Conservation (phyloP, 2,888 invertebrate species). For the Sipunculus nudus region DNA sequence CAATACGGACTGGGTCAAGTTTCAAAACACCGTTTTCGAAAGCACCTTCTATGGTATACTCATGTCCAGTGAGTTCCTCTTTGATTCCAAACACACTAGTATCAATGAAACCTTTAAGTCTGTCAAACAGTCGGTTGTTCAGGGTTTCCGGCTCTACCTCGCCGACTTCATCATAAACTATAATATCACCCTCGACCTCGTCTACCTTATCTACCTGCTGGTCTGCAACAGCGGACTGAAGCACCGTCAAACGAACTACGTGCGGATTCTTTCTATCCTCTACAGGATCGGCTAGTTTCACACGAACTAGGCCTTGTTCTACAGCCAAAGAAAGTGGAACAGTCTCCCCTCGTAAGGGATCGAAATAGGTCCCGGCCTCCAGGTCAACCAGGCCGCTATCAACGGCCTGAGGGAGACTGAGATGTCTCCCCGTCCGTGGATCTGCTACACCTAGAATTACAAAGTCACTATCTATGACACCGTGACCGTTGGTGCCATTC, state of each 20-base stretch:
- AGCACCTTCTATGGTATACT: constrained; percentile 56
- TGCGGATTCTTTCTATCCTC: too few relatives aligned
- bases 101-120: constrained; percentile 48
- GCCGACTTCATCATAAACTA: constrained; percentile 42
- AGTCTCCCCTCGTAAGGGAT: constrained; percentile 22
- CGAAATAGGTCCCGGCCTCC: constrained; percentile 73
- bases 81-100: constrained; percentile 44
- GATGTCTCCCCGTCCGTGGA: constrained; percentile 61
- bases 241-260: too few relatives aligned
- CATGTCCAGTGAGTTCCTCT: constrained; percentile 49
- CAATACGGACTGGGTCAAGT: constrained; percentile 37
- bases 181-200: too few relatives aligned
- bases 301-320: constrained; percentile 18
- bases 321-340: constrained; percentile 25
- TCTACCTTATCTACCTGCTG: too few relatives aligned
- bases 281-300: neutral
- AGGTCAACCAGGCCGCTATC: constrained; percentile 80
- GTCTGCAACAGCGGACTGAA: too few relatives aligned
- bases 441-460: constrained; percentile 53
- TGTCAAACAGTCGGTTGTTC: constrained; percentile 47
- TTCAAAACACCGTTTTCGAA: constrained; percentile 53
- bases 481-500: neutral
- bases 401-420: constrained; percentile 80
- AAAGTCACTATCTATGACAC: neutral
- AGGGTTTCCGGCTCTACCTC: constrained; percentile 43